These are phyloP conservation scores for Drosophila monieri DNA, from an alignment of 2,888 invertebrate genomes.

Conservation along the genomic window DNA sequence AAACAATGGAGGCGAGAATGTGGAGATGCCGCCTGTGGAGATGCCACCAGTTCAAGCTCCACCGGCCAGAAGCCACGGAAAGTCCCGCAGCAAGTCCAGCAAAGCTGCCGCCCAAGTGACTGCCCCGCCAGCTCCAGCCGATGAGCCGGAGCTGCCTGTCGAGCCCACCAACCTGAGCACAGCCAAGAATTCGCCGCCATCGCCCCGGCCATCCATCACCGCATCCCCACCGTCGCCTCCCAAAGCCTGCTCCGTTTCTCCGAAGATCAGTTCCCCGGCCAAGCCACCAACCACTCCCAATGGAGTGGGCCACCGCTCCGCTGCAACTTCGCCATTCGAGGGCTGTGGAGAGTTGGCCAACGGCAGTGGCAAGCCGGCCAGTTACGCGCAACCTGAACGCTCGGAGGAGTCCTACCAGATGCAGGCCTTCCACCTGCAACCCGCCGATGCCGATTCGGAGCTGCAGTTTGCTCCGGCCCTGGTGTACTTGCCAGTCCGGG, in stretches of 20 bases:
- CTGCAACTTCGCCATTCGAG: constrained; percentile 70
- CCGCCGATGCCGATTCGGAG: constrained; percentile 64
- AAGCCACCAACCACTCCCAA: constrained; percentile 63
- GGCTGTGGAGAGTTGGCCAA: constrained; percentile 81
- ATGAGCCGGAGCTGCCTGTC: constrained; percentile 19
- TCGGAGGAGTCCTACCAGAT: constrained; percentile 86
- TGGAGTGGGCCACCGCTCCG: constrained; percentile 64
- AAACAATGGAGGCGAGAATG: constrained; percentile 57
- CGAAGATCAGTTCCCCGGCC: constrained; percentile 38
- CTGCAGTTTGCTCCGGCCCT: constrained; percentile 93
- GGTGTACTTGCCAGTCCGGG: constrained; percentile 96
- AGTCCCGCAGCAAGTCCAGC: constrained; percentile 42
- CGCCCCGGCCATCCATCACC: constrained; percentile 38
- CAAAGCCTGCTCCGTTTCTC: constrained; percentile 41
- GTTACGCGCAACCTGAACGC: constrained; percentile 87
- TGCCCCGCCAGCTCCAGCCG: constrained; percentile 2
- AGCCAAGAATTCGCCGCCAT: constrained; percentile 58
- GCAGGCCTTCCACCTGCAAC: constrained; percentile 94
- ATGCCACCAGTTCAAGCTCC: constrained; percentile 43
- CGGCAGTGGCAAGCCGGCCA: constrained; percentile 85
- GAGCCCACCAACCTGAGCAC: constrained; percentile 77
- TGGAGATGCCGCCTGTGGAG: constrained; percentile 38
- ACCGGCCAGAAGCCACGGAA: constrained; percentile 42
- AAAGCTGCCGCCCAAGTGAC: constrained; percentile 23
- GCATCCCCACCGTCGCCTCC: constrained; percentile 52